Base-by-base conservation (phyloP, 1,140 invertebrate species). In the Mya arenaria region DNA sequence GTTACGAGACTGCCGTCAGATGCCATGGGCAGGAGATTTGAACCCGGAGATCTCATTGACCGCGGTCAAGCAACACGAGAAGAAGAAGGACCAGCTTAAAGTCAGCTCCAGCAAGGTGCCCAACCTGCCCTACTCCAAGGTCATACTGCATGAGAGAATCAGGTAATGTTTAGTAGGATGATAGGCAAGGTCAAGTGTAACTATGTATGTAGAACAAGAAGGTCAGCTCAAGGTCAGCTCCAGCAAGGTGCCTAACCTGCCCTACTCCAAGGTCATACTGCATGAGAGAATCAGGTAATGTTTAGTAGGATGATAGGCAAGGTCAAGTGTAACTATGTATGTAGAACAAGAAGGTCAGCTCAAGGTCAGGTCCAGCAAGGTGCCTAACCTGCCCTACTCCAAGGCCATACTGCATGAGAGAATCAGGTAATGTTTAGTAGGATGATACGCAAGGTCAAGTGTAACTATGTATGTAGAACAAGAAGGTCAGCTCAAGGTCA, bases 181-280 rank as follows among this genome's bases (percentile, higher is more conserved):
- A n/a, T n/a, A n/a, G n/a, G n/a, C n/a, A n/a, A n/a, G n/a, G n/a
- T n/a, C n/a, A n/a, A n/a, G n/a, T n/a, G n/a, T n/a, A n/a, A n/a
- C n/a, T n/a, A n/a, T n/a, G n/a, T n/a, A n/a, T n/a, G n/a, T n/a
- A 91, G 87, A 92, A 92, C 83, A 92, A 91, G 63, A 89, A 92
- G 23, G n/a, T n/a, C 87, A 90, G 78, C 68, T 91, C 13, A 91
- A 92, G 69, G 62, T 88, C 8, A 72, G 83, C 36, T 83, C 84
- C 23, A 62, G 84, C 75, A 88, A 86, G 73, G 88, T 92, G 0
- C 88, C 90, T 0, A 92, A 92, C 71, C 81, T 91, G 41, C 92
- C 92, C 4, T 92, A 92, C 84, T 89, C 91, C 56, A 91, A 92
- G 73, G 73, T 87, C 32, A 89, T 92, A n/a, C 78, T 92, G 30